A percentile compares a stretch with the other conserved stretches of the same genome.
Evolutionary conservation across 2,888 invertebrate species (phyloP).

Genomic region (Rapana venosa): DNA sequence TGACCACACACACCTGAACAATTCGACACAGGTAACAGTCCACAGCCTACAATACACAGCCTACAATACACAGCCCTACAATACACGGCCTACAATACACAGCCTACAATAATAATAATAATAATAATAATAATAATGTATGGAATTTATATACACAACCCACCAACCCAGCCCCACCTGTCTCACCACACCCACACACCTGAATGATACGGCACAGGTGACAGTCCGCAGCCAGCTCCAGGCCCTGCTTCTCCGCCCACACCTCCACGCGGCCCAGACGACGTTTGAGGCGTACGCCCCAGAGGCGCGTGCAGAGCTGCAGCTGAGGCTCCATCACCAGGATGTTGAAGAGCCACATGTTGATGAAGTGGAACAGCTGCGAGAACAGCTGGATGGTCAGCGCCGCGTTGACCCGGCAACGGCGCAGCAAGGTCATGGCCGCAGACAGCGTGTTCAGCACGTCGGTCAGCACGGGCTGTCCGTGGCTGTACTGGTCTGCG

Average conservation of each 20-base stretch:
- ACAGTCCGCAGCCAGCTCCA: constrained; percentile 98
- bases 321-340: constrained; percentile 78
- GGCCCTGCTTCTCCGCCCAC: constrained; percentile 98
- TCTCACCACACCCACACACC: constrained; percentile 62
- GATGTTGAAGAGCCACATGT: constrained; percentile 93
- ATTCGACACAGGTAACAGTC: too few relatives aligned
- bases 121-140: too few relatives aligned
- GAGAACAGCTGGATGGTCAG: constrained; percentile 99
- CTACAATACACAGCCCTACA: too few relatives aligned
- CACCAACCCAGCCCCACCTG: not conserved
- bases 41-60: not conserved
- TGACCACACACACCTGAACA: too few relatives aligned
- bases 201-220: constrained; percentile 91
- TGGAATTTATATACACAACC: too few relatives aligned
- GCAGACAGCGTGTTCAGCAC: constrained; percentile 86
- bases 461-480: constrained; percentile 71
- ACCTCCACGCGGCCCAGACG: constrained; percentile 91
- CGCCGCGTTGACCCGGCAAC: constrained; percentile 97
- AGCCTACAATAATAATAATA: too few relatives aligned
- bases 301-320: constrained; percentile 86
- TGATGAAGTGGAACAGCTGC: constrained; percentile 97
- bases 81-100: too few relatives aligned
- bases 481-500: constrained; percentile 58
- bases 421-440: constrained; percentile 93
- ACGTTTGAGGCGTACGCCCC: constrained; percentile 91